Evolutionary conservation across 2,797 vertebrate genomes (phyloP), one percentile per base, ranked within the genome.

Genomic region (Etheostoma perlongum): DNA sequence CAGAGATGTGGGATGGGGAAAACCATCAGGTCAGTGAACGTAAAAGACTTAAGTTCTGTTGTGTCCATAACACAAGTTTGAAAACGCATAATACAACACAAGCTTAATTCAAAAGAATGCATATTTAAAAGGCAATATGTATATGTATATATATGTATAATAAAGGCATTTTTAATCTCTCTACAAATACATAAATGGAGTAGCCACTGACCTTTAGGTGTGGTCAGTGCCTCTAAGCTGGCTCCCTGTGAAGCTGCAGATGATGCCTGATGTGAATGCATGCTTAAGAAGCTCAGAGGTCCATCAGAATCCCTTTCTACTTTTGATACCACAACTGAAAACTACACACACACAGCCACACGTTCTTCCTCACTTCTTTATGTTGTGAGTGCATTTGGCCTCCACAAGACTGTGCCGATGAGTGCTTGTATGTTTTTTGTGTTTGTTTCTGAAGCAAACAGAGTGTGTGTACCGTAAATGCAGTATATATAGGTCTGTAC

Each of bases 181-280:
- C 5, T 46, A 44, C 6, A 10, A 16, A 55, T 44, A 21, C 16
- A 61, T n/a, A 36, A 63, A 61, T 4, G 2, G n/a, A 63, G 25
- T 0, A 60, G 54, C 30, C 54, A 7, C 40, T 69, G 72, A 71
- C 62, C 63, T 79, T 74, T 40, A 40, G 59, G 42, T 42, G 53
- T 66, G 58, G 13, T 64, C 46, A 52, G 54, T 63, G 65, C 18
- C 27, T 53, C 30, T 40, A n/a, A 46, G 13, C 15, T 67, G 44
- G 44, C 54, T 71, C 23, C n/a, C 46, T 72, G 53, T 82, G 69
- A 79, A 48, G 19, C 19, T 74, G 72, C 58, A 67, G 82, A 81
- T 74, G 40, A 80, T 33, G 55, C 33, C 65, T 65, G 73, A 67
- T 63, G 55, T 47, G 67, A 77, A 40, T 60, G 42, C 66, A 61